Evolutionary conservation across 2,888 invertebrate genomes (phyloP), one percentile per base, ranked within the genome.

Genomic region (Seira ritae): DNA sequence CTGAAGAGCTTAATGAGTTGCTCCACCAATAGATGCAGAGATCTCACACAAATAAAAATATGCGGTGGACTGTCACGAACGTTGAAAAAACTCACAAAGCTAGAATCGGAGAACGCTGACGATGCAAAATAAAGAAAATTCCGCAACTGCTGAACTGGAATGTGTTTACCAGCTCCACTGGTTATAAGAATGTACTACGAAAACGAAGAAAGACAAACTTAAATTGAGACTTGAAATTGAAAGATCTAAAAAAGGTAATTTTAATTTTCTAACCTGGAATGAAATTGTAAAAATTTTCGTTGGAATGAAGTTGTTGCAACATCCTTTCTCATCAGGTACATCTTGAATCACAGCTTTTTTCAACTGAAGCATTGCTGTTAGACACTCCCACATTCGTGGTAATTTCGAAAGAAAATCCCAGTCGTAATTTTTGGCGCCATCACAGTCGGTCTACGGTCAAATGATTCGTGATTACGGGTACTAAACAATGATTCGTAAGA

Each of bases 231-330:
- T n/a, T n/a, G n/a, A n/a, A n/a, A n/a, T n/a, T n/a, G n/a, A 42
- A 42, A 42, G 42, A 42, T 42, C 42, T 42, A n/a, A n/a, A n/a
- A n/a, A n/a, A n/a, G n/a, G n/a, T n/a, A n/a, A 17, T 62, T 55
- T 78, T 22, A 31, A 12, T 70, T 60, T 17, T 23, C 62, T 62
- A 19, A 78, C 86, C 77, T 88, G 86, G 83, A 89, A 89, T 22
- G 89, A 89, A 12, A 87, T 78, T 1, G 87, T 88, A 66, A 89
- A 88, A 8, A 89, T 85, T 73, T 77, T 86, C 2, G 88, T 88
- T 24, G 88, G 87, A 83, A 89, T 87, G 75, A 87, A 88, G 72
- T 89, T 88, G 75, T 87, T 85, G 55, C 71, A 70, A 74, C 74
- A 84, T 42, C 60, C 84, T 69, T 84, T 82, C 1, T 85, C 85